These are phyloP conservation scores for Panthera tigris DNA, from an alignment of 2,113 vertebrate genomes.

Conservation along the genomic window DNA sequence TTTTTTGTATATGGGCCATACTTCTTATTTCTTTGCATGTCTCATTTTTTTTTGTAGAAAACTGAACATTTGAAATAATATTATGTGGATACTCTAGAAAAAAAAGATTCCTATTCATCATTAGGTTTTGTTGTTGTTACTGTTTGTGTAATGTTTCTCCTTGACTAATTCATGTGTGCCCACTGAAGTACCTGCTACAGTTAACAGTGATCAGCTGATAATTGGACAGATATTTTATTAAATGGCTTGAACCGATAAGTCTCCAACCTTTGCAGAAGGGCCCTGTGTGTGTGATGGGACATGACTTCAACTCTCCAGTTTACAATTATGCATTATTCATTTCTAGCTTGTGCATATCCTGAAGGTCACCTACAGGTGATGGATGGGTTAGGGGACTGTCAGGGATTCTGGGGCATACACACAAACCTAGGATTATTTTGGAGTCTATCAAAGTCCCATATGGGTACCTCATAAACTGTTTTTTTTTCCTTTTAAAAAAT, in stretches of 20 bases:
- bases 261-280: neutral
- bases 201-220: neutral
- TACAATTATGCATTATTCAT: neutral
- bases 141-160: neutral
- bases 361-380: neutral
- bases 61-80: neutral
- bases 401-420: neutral
- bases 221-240: neutral
- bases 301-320: neutral
- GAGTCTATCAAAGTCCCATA: neutral
- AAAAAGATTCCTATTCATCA: neutral
- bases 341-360: neutral
- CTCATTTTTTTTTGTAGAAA: neutral
- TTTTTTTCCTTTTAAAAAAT: neutral
- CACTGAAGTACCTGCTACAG: neutral
- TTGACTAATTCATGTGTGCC: neutral
- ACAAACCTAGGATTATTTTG: neutral
- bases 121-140: neutral
- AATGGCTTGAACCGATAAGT: neutral
- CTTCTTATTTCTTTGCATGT: neutral
- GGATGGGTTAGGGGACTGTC: neutral
- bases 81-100: neutral
- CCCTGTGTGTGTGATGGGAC: neutral
- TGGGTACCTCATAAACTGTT: neutral
- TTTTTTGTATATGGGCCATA: neutral